Evolutionary conservation across 2,113 vertebrate genomes (phyloP), one percentile per base, ranked within the genome.

Genomic region (Scartelaos histophorus): DNA sequence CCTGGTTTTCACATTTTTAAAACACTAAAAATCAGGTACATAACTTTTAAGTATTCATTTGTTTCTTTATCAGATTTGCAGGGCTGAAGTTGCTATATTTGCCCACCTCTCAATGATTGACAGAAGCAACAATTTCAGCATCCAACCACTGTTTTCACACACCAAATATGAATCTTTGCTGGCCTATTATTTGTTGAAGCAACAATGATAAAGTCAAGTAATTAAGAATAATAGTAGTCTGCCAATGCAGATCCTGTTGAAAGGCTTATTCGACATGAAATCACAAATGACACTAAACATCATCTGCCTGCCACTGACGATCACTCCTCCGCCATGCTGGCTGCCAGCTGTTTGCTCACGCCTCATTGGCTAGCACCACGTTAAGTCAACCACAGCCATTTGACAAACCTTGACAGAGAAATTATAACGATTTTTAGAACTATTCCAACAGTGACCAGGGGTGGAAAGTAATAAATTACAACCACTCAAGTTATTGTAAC

Each of bases 311-410:
- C 76, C 71, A 69, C 16, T 78, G 88, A 87, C 81, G 78, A 84
- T 90, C 83, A 79, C 78, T 89, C 84, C 56, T 47, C 71, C 64
- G 74, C 85, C 84, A 82, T 82, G 88, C 79, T 81, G 82, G 75
- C 85, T 82, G 90, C 90, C 91, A 91, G 90, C 90, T 91, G 91
- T 87, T 89, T 84, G 21, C 74, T 78, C 85, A 86, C 34, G 86
- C 88, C 87, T 91, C 88, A 91, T 92, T 92, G 89, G 80, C 87
- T 86, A 69, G 1, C 79, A 82, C 83, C 83, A 46, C 89, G 90
- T 87, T 78, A 80, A 75, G 78, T 71, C 70, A 43, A 9, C 70
- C 82, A 84, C 73, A 85, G 73, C 71, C 78, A 58, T 79, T 86
- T 74, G 56, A 22, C 56, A 13, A 56, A 58, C 24, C 56, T 58